Conservation (phyloP, 2,113 vertebrate genomes). For the Xiphophorus couchianus region DNA sequence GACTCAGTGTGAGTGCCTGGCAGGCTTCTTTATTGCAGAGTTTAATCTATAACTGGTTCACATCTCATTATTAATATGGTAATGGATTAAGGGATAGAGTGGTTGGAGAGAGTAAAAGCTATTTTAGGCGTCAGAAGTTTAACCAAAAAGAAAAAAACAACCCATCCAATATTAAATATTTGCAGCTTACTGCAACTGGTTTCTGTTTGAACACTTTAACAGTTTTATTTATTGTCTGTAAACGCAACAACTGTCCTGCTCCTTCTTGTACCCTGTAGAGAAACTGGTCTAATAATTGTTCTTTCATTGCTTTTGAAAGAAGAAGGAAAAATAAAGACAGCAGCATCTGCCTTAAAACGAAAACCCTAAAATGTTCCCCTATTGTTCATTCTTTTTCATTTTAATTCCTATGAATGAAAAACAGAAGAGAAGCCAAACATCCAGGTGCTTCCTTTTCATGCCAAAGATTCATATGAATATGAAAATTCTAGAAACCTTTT, state of each 20-base stretch:
- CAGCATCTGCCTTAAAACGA: neutral
- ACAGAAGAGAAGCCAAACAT: constrained; percentile 27
- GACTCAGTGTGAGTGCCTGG: constrained; percentile 71
- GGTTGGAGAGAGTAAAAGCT: constrained; percentile 73
- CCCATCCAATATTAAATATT: constrained; percentile 19
- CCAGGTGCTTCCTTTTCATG: too few species aligned
- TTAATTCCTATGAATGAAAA: constrained; percentile 24
- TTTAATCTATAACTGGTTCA: constrained; percentile 77
- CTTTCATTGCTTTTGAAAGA: constrained; percentile 50
- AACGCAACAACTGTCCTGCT: constrained; percentile 11
- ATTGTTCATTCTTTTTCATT: neutral
- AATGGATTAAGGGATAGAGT: constrained; percentile 77
- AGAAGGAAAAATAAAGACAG: constrained; percentile 6
- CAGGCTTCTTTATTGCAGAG: constrained; percentile 72
- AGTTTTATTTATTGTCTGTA: constrained; percentile 54
- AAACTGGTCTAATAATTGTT: constrained; percentile 55
- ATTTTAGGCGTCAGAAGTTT: constrained; percentile 52
- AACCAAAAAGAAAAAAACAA: constrained; percentile 4
- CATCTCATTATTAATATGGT: constrained; percentile 83
- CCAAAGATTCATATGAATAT: too few species aligned
- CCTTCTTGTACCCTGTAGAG: constrained; percentile 26
- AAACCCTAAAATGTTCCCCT: neutral
- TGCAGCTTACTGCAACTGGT: neutral
- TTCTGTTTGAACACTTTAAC: constrained; percentile 21
- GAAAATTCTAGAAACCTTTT: too few species aligned